Percentiles rank a stretch among this genome's conserved stretches.
These are phyloP conservation scores for Piaya cayana DNA, from an alignment of 2,113 vertebrate genomes.

Conservation along the genomic window DNA sequence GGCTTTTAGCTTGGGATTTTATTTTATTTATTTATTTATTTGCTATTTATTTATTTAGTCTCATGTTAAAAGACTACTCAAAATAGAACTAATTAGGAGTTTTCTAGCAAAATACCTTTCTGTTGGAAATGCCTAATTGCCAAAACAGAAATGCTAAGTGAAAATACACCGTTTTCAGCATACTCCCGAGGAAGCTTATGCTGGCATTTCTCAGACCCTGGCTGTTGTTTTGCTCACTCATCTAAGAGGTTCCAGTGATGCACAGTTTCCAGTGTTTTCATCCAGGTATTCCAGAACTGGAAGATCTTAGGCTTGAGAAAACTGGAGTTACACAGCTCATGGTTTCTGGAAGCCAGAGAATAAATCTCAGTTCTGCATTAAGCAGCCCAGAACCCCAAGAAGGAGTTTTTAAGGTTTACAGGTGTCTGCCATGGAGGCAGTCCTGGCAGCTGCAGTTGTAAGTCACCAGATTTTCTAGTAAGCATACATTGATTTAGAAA, in stretches of 20 bases:
- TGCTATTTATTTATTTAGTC: no score
- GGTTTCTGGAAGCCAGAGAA: not conserved
- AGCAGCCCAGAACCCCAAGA: not conserved
- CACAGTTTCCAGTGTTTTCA: not conserved
- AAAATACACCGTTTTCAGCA: not conserved
- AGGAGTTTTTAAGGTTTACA: not conserved
- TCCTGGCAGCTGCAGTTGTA: not conserved
- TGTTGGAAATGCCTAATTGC: not conserved
- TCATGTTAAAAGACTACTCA: not conserved
- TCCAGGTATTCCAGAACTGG: not conserved
- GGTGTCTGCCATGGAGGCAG: not conserved
- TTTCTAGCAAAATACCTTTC: not conserved
- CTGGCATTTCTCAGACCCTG: not conserved
- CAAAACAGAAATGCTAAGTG: not conserved
- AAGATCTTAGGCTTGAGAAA: not conserved
- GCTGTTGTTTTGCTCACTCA: not conserved
- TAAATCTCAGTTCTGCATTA: not conserved
- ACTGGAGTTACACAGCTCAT: not conserved
- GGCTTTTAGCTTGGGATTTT: not conserved
- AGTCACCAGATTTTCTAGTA: not conserved
- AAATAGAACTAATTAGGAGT: not conserved
- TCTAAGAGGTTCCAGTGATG: fast-evolving
- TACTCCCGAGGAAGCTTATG: not conserved
- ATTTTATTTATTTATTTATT: not conserved
- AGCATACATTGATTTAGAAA: not conserved